Base-by-base conservation (phyloP, 2,888 invertebrate genomes). In the Cryptosula pallasiana region DNA sequence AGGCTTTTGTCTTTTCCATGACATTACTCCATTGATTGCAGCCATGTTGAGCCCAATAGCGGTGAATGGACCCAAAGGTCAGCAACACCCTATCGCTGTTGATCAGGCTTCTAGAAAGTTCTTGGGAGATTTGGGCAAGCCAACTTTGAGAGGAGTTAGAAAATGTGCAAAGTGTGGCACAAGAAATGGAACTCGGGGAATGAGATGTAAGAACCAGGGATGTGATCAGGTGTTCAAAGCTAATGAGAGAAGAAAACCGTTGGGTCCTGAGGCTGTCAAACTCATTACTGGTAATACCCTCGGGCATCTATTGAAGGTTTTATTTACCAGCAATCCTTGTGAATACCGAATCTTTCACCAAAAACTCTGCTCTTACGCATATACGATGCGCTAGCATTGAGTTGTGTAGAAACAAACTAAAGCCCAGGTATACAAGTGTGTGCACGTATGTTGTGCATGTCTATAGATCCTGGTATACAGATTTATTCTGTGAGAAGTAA, bases 131-230 rank as follows among this genome's bases (percentile, higher is more conserved):
- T 81, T 90, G 73, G 89, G 90, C 25, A 87, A 88, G 79, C 87
- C 90, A 1, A 91, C 91, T 0, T 83, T 89, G 71, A 84, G 92
- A 71, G 92, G 92, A 2, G 88, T 92, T 0, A 87, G 90, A 76
- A 90, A 90, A 79, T 93, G 92, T 80, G 88, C 88, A 0, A 90
- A 90, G 79, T 93, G 92, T 85, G 90, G 91, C 0, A 88, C 88
- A 0, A 89, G 89, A 75, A 92, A 91, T 83, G 92, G 92, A 1
- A 91, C 91, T 0, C 86, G 92, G 72, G 90, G 91, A n/a, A 86
- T 88, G 29, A 88, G 88, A 75, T 91, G 91, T 80, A 91, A 91
- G 82, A 91, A 91, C 80, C 89, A 89, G 80, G 84, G 87, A 20
- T 91, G 91, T 81, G 88, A 89, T 81, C 88, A 88, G 23, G 87